These are phyloP conservation scores for Hylaeus anthracinus DNA, from an alignment of 1,140 invertebrate genomes.

Conservation along the genomic window DNA sequence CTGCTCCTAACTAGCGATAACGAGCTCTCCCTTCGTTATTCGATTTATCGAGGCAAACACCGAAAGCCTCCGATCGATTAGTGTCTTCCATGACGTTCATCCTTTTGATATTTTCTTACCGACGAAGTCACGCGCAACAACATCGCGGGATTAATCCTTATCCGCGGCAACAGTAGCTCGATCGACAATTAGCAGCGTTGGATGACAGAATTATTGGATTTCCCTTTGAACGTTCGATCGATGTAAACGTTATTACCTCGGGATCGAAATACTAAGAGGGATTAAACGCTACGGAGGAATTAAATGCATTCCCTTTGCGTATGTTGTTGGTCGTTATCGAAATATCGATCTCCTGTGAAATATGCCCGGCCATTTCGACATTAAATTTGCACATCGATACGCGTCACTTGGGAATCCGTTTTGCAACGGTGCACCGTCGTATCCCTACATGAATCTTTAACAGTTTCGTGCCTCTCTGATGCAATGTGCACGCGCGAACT, in stretches of 20 bases:
- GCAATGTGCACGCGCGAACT: too few species aligned
- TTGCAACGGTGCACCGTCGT: too few species aligned
- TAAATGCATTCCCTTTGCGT: background rate
- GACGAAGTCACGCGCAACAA: too few species aligned
- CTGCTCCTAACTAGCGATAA: too few species aligned
- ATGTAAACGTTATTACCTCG: background rate
- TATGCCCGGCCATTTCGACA: background rate
- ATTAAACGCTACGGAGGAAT: background rate
- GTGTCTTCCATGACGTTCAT: too few species aligned
- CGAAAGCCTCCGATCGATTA: too few species aligned
- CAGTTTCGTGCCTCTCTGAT: too few species aligned
- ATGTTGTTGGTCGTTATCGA: background rate
- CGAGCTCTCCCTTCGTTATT: too few species aligned
- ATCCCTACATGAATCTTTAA: too few species aligned
- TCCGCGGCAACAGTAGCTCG: background rate
- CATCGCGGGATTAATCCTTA: background rate
- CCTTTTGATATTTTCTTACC: too few species aligned
- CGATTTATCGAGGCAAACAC: too few species aligned
- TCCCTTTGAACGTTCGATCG: background rate
- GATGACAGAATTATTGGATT: slow-evolving; percentile 1
- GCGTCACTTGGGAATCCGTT: background rate
- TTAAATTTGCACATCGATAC: background rate
- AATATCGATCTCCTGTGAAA: background rate
- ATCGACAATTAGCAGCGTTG: background rate
- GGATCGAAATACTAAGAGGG: background rate